Evolutionary conservation across 2,113 vertebrate genomes (phyloP), one percentile per base, ranked within the genome.

Genomic region (Rhea americana): DNA sequence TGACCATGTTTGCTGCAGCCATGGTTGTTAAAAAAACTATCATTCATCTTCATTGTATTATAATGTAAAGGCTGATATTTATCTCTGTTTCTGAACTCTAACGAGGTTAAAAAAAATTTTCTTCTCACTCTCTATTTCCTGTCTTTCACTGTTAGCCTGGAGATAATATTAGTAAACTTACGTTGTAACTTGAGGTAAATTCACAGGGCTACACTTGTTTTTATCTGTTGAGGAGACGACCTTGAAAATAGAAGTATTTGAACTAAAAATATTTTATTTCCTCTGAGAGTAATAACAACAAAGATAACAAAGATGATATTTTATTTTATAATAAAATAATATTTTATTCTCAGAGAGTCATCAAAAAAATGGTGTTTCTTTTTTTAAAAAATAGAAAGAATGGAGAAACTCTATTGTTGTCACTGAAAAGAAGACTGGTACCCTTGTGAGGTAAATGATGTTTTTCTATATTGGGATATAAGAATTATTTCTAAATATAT

Each of bases 391-490:
- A 32, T 32, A 58, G 43, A 73, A 62, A 66, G 1, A 37, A 7
- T n/a, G 30, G 3, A 8, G 70, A 88, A 86, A 51, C 11, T 28
- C 80, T 17, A 9, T 25, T 12, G 13, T 35, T 50, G 17, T 30
- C 41, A 66, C 6, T 0, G 0, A 66, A 90, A 90, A 20, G 7
- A 76, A 47, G 9, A 67, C 9, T 25, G 7, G 2, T 62, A 32
- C 19, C 7, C 3, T 56, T 68, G 9, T 43, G 8, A 30, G 13
- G 41, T 45, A 82, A 86, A 87, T 6, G 0, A 1, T 9, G 3
- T 59, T 74, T 80, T n/a, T 12, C 5, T 6, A 55, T 45, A 51
- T 19, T 65, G 1, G 1, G 35, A n/a, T 67, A 74, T 4, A 56
- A 4, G 6, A 43, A 53, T 25, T 58, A 45, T 21, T 84, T 12